Conservation (phyloP, 2,888 invertebrate species). For the Beris morrisii region DNA sequence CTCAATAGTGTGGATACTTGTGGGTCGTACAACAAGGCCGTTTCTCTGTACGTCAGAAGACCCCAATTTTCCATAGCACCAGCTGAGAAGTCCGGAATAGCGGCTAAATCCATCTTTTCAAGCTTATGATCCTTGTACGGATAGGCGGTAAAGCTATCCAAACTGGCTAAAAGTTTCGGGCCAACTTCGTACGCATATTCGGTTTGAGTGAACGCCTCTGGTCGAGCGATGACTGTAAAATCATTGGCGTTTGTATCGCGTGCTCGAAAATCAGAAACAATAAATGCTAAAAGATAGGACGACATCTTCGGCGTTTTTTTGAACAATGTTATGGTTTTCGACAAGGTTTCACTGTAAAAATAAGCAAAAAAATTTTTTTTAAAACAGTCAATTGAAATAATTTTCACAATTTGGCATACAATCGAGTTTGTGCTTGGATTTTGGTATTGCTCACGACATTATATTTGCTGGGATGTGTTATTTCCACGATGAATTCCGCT, state of each 20-base stretch:
- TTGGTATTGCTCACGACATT: slow-evolving; percentile 46
- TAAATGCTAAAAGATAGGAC: slow-evolving; percentile 78
- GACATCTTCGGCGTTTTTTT: slow-evolving; percentile 67
- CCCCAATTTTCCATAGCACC: slow-evolving; percentile 96
- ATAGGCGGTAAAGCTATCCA: slow-evolving; percentile 64
- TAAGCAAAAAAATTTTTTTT: background rate
- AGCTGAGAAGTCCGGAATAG: slow-evolving; percentile 79
- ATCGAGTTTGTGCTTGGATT: background rate
- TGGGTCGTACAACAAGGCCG: slow-evolving; percentile 67
- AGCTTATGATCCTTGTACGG: slow-evolving; percentile 60
- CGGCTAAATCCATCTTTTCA: slow-evolving; percentile 80
- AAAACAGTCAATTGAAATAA: slow-evolving; percentile 15
- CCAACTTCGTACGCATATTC: slow-evolving; percentile 68
- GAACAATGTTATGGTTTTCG: slow-evolving; percentile 44
- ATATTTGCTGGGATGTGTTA: slow-evolving; percentile 50
- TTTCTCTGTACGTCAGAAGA: slow-evolving; percentile 77
- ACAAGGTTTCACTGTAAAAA: background rate
- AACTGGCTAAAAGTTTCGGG: slow-evolving; percentile 57
- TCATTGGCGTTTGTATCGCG: slow-evolving; percentile 37
- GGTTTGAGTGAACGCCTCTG: slow-evolving; percentile 67
- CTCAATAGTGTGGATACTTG: slow-evolving; percentile 61
- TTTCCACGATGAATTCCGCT: slow-evolving; percentile 63
- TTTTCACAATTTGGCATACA: background rate
- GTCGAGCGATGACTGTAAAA: slow-evolving; percentile 69
- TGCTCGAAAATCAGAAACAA: slow-evolving; percentile 64